Base-by-base conservation (phyloP, 1,140 invertebrate genomes). In the Psilanteris sp. region DNA sequence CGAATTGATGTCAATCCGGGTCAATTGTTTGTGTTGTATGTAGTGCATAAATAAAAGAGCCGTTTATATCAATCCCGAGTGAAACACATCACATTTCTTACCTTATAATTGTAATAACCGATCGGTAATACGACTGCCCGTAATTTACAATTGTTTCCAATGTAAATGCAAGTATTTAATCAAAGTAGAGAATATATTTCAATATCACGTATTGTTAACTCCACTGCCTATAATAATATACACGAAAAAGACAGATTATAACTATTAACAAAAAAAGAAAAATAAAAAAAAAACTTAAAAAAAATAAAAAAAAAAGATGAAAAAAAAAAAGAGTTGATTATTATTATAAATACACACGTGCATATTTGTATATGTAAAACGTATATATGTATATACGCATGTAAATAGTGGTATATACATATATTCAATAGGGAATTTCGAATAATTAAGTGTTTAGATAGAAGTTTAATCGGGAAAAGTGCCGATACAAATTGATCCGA, bases 181-280 rank as follows among this genome's bases (percentile, higher is more conserved):
- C 13, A 26, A 31, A 43, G 37, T 71, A 61, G 55, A 52, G 7
- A 27, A 24, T 50, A 26, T 71, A 71, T 61, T 22, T 18, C 18
- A 46, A 3, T 46, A 22, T 43, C 44, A 59, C 37, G 66, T 52
- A 70, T 52, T 52, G 24, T 62, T 71, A 54, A 52, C 54, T 36
- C 67, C n/a, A 71, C 67, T 71, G 67, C 55, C 66, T 54, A 52
- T 67, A 67, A 37, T 31, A 67, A 34, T 66, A 54, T 52, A 10
- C 29, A 20, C 18, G 18, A n/a, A n/a, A n/a, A n/a, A n/a, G n/a
- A n/a, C n/a, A n/a, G n/a, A n/a, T n/a, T n/a, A n/a, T n/a, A n/a
- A n/a, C n/a, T n/a, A n/a, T n/a, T n/a, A n/a, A n/a, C n/a, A n/a
- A n/a, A n/a, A n/a, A n/a, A n/a, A n/a, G n/a, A n/a, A n/a, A n/a